Percentiles rank a stretch among this genome's conserved stretches.
These are phyloP conservation scores for Pristionchus japonicus DNA, from an alignment of 2,888 invertebrate species.

Conservation along the genomic window DNA sequence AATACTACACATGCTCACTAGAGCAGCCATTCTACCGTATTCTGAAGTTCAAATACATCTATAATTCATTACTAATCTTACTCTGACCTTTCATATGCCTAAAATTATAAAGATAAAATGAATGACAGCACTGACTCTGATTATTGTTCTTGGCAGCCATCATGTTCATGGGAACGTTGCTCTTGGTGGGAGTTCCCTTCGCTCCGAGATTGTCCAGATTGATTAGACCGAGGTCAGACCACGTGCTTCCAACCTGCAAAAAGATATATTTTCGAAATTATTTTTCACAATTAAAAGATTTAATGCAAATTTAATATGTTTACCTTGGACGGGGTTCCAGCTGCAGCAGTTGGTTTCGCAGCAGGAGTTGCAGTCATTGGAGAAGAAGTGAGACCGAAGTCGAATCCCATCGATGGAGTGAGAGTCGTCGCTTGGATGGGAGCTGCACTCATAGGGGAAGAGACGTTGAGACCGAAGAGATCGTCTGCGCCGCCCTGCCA, in stretches of 20 bases:
- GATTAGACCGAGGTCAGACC: constrained; percentile 45
- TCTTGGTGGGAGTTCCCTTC: constrained; percentile 17
- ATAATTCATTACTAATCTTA: no score
- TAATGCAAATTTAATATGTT: no score
- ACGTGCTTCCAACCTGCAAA: constrained; percentile 44
- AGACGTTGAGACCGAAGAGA: constrained; percentile 29
- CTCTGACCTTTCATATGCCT: no score
- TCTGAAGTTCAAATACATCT: neutral
- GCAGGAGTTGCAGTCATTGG: neutral
- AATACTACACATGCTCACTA: neutral
- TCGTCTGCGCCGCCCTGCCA: constrained; percentile 10
- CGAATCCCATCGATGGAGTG: constrained; percentile 33
- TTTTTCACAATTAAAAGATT: neutral
- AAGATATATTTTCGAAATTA: neutral
- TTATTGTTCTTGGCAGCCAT: constrained; percentile 27
- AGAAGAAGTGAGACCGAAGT: neutral
- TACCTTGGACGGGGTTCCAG: constrained; percentile 25
- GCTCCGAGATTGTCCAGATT: constrained; percentile 46
- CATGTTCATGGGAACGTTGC: constrained; percentile 45
- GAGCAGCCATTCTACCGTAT: neutral
- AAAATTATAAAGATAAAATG: neutral
- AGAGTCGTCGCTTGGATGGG: neutral
- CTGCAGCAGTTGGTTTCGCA: neutral
- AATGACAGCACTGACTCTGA: constrained; percentile 35
- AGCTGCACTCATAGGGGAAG: constrained; percentile 16